phyloP scores from a whole-genome alignment of 2,113 vertebrate genomes.

The Ceyx margarethae region DNA sequence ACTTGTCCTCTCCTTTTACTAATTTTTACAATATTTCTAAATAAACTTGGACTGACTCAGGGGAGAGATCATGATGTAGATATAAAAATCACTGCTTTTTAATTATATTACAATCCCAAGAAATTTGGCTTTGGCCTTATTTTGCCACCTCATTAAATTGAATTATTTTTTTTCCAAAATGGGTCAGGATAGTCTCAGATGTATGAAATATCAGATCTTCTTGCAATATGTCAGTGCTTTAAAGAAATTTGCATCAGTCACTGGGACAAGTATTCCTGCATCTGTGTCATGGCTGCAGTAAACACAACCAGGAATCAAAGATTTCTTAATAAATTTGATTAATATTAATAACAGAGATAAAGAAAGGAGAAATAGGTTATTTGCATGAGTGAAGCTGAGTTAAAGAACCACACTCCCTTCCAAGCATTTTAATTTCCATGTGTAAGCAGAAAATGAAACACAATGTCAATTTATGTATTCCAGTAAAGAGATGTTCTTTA shows the following conservation, averaged over 20 bases:
- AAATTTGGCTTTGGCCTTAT: not conserved
- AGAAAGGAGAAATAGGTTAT: not conserved
- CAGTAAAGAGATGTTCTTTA: not conserved
- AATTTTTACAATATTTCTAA: not conserved
- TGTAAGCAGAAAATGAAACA: not conserved
- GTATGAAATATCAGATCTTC: not conserved
- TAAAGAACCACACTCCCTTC: not conserved
- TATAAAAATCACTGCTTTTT: not conserved
- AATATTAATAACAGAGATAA: not conserved
- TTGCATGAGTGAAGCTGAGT: not conserved
- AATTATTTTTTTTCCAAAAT: not conserved
- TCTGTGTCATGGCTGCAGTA: not conserved
- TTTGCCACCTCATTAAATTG: not conserved
- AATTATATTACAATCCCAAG: constrained; percentile 15
- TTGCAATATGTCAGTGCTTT: not conserved
- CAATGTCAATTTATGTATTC: not conserved
- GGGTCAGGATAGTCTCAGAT: not conserved
- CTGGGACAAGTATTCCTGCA: not conserved
- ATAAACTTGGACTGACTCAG: not conserved
- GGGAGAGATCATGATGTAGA: not conserved
- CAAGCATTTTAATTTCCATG: not conserved
- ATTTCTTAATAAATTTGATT: not conserved
- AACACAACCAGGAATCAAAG: not conserved
- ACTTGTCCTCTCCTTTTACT: not conserved
- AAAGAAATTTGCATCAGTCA: not conserved